Evolutionary conservation across 2,797 vertebrate genomes (phyloP), one percentile per base, ranked within the genome.

Genomic region (Garrulus glandarius): DNA sequence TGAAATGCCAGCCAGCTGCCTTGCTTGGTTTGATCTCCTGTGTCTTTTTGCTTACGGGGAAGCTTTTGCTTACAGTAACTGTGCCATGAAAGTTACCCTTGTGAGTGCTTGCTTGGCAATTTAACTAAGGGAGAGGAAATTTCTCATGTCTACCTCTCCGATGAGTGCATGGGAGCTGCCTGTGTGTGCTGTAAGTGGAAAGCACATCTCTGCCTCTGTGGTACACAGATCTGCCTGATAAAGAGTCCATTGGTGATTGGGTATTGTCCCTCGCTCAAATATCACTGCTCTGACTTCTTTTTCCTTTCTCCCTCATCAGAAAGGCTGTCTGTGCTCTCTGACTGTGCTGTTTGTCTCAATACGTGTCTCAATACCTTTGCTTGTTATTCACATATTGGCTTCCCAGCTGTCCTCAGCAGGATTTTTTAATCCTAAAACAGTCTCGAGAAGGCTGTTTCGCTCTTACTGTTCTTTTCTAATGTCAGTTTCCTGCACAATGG

Each of bases 401-500:
- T 83, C 46, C 57, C 34, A 39, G 2, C 17, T 30, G 11, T 68
- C 37, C 30, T 77, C 37, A 39, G 36, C 6, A 36, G 50, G 34
- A 37, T 15, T 70, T 94, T 27, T 69, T 10, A 49, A 4, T 79
- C n/a, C n/a, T n/a, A n/a, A n/a, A n/a, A n/a, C n/a, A n/a, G 15
- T 19, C 41, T 83, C 0, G 0, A 79, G 44, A 82, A 85, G 24
- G 18, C 0, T 1, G 10, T 80, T 56, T 56, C 1, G 1, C 39
- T 47, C 65, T 65, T 22, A 39, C 3, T 44, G 12, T 18, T 37
- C 29, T 80, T 91, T 84, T 41, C 50, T 37, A 60, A 71, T 30
- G n/a, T 14, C 39, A 9, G 0, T 18, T 87, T 70, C 41, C 59
- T 60, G 36, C 0, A 1, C 37, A 32, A 17, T 2, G 12, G 11